Percentiles rank a stretch among this genome's conserved stretches.
These are phyloP conservation scores for Tipula lateralis DNA, from an alignment of 2,888 invertebrate genomes.

Conservation along the genomic window DNA sequence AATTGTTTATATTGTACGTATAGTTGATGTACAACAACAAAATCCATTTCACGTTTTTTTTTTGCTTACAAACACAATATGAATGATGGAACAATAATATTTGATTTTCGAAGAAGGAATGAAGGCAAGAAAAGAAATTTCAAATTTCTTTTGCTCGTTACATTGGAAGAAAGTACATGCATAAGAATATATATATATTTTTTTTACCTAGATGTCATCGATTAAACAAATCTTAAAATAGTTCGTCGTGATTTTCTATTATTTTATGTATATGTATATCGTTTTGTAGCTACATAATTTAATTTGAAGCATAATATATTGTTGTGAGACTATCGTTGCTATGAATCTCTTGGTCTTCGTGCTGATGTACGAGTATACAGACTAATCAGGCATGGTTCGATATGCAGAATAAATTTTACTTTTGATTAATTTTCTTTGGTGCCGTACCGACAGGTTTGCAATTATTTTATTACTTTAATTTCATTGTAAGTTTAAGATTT, in stretches of 20 bases:
- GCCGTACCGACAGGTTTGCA: not conserved
- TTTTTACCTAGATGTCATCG: slow-evolving; percentile 3
- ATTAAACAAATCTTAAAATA: slow-evolving; percentile 5
- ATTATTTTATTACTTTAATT: not conserved
- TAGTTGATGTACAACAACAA: not conserved
- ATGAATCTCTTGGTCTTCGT: not conserved
- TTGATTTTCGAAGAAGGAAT: slow-evolving; percentile 1
- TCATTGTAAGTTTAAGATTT: not conserved
- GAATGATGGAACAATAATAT: slow-evolving; percentile 24
- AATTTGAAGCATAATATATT: not conserved
- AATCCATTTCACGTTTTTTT: not conserved
- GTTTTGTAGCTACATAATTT: not conserved
- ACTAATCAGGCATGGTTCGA: not conserved
- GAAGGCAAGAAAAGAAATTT: not conserved
- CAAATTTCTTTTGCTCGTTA: not conserved
- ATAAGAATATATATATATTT: not conserved
- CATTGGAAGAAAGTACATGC: not conserved
- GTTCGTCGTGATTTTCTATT: not conserved
- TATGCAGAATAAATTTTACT: not conserved
- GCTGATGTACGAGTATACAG: not conserved
- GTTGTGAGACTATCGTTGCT: not conserved
- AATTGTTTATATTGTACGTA: slow-evolving; percentile 15
- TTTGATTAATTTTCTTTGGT: not conserved
- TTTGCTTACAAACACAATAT: not conserved
- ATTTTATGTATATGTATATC: not conserved